Evolutionary conservation across 2,888 invertebrate genomes (phyloP).

Genomic region (Asteroscopus sphinx): DNA sequence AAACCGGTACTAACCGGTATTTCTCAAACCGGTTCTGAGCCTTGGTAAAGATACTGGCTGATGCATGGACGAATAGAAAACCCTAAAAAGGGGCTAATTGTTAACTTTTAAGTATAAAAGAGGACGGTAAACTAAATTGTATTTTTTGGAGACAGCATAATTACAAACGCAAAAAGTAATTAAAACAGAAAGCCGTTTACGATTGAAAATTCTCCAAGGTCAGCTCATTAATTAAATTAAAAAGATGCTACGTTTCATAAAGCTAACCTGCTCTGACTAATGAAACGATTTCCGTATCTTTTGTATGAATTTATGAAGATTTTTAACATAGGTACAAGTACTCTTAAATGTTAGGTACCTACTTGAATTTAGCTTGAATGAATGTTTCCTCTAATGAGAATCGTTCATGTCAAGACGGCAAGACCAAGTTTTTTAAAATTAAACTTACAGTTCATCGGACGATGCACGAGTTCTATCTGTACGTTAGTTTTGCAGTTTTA

Average conservation of each 20-base stretch:
- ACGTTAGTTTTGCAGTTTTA: too few relatives aligned
- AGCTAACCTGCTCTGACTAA: constrained; percentile 29
- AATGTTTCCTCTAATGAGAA: background rate
- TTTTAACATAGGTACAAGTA: background rate
- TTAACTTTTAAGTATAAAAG: constrained; percentile 10
- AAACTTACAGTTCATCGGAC: too few relatives aligned
- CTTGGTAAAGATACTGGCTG: too few relatives aligned
- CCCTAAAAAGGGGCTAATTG: background rate
- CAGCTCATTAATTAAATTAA: constrained; percentile 53
- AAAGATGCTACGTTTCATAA: constrained; percentile 49
- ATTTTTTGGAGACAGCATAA: constrained; percentile 30
- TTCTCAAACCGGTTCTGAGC: too few relatives aligned
- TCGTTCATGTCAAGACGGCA: too few relatives aligned
- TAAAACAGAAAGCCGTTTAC: constrained; percentile 47
- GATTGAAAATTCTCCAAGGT: constrained; percentile 45
- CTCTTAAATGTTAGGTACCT: background rate
- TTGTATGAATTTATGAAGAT: constrained; percentile 21
- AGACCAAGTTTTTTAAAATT: too few relatives aligned
- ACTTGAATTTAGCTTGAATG: background rate
- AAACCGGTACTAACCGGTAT: too few relatives aligned
- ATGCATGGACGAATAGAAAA: too few relatives aligned
- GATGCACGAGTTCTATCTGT: too few relatives aligned
- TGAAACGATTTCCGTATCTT: constrained; percentile 34
- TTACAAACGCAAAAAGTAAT: constrained; percentile 44
- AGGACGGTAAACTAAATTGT: constrained; percentile 3